These are phyloP conservation scores for Melieria picta DNA, from an alignment of 2,888 invertebrate genomes.

Conservation along the genomic window DNA sequence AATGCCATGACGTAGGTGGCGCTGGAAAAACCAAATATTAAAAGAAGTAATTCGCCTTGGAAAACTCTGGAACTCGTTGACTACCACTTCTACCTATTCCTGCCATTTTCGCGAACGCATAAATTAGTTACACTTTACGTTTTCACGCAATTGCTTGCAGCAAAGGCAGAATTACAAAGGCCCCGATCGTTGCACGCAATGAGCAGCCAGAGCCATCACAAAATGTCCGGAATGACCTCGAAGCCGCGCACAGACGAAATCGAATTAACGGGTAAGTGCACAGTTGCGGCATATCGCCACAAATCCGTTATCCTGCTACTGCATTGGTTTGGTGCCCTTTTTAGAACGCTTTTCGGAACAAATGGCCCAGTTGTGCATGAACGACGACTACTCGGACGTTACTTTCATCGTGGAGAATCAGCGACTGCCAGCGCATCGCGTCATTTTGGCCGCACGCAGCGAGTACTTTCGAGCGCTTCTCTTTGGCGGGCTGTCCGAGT, in stretches of 20 bases:
- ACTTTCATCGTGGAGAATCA: constrained; percentile 84
- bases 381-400: constrained; percentile 91
- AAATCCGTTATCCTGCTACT: too few relatives aligned
- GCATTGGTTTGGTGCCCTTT: not conserved
- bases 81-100: too few relatives aligned
- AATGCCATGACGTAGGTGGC: too few relatives aligned
- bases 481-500: constrained; percentile 82
- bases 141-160: too few relatives aligned
- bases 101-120: too few relatives aligned
- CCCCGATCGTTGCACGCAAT: constrained; percentile 42
- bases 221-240: constrained; percentile 68
- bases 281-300: not conserved
- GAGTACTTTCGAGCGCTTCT: constrained; percentile 92
- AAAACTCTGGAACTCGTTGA: too few relatives aligned
- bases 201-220: constrained; percentile 66
- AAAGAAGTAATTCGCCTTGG: not conserved
- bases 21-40: constrained; percentile 5
- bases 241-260: constrained; percentile 70
- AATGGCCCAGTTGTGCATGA: constrained; percentile 85
- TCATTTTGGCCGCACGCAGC: constrained; percentile 93
- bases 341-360: constrained; percentile 82
- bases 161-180: too few relatives aligned
- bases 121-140: too few relatives aligned
- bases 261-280: constrained; percentile 69
- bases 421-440: constrained; percentile 66